Conservation (phyloP, 2,888 invertebrate genomes). For the Caenorhabditis sulstoni region DNA sequence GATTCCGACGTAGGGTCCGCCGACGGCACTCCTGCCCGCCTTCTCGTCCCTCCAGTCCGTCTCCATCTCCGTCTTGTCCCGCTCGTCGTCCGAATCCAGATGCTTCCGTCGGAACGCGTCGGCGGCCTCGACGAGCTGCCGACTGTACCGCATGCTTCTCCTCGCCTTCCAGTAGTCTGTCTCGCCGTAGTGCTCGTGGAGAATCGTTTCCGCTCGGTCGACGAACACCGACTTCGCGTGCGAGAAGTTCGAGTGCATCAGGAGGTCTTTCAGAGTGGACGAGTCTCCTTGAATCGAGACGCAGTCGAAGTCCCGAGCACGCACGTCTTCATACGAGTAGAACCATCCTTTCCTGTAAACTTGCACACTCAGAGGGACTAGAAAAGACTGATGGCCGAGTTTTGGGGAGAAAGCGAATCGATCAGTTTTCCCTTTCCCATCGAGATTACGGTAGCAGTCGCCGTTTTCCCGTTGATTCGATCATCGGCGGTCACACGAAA, state of each 20-base stretch:
- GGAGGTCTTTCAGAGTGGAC: slow-evolving; percentile 67
- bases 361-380: too few relatives aligned
- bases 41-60: slow-evolving; percentile 51
- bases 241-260: slow-evolving; percentile 27
- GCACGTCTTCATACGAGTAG: slow-evolving; percentile 87
- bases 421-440: too few relatives aligned
- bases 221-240: slow-evolving; percentile 81
- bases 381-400: not conserved
- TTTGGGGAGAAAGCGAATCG: too few relatives aligned
- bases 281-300: slow-evolving; percentile 84
- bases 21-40: slow-evolving; percentile 68
- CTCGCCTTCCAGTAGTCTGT: slow-evolving; percentile 87
- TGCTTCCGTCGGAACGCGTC: slow-evolving; percentile 85
- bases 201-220: slow-evolving; percentile 87
- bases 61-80: slow-evolving; percentile 59
- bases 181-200: slow-evolving; percentile 92
- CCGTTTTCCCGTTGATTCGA: too few relatives aligned
- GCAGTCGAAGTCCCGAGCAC: slow-evolving; percentile 86
- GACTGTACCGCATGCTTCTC: slow-evolving; percentile 92
- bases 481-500: too few relatives aligned
- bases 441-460: too few relatives aligned
- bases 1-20: slow-evolving; percentile 87
- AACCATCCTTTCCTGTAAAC: slow-evolving; percentile 83
- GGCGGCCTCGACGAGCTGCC: slow-evolving; percentile 85
- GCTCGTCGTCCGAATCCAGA: slow-evolving; percentile 72